Percentiles rank a stretch among this genome's conserved stretches.
Evolutionary conservation across 2,113 vertebrate species (phyloP).

Genomic region (Polyodon spathula): DNA sequence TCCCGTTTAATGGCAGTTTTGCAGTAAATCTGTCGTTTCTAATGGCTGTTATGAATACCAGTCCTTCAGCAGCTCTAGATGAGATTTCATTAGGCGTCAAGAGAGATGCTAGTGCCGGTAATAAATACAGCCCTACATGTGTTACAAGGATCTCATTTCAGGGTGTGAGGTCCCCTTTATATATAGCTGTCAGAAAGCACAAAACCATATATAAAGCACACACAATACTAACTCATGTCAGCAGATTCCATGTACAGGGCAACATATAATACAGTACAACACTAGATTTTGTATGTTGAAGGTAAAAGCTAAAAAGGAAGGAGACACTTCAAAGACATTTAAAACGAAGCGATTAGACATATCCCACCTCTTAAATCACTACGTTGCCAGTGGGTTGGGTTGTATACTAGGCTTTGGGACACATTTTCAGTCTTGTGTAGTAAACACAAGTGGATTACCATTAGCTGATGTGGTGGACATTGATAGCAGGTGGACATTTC

Average conservation of each 20-base stretch:
- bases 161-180: conserved; percentile 19
- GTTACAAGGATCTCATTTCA: conserved; percentile 21
- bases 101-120: background rate
- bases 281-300: background rate
- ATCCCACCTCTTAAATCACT: too few relatives aligned
- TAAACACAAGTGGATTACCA: too few relatives aligned
- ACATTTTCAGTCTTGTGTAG: too few relatives aligned
- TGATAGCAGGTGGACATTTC: too few relatives aligned
- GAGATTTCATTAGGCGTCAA: background rate
- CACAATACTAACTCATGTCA: conserved; percentile 21
- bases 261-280: conserved; percentile 20
- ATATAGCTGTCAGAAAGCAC: conserved; percentile 37
- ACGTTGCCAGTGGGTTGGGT: too few relatives aligned
- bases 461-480: too few relatives aligned
- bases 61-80: background rate
- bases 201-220: conserved; percentile 28
- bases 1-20: background rate
- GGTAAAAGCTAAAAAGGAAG: background rate
- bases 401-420: too few relatives aligned
- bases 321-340: background rate
- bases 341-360: too few relatives aligned
- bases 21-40: conserved; percentile 7
- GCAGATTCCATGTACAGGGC: conserved; percentile 24
- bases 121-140: background rate
- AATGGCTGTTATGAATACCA: conserved; percentile 1